phyloP scores from a whole-genome alignment of 1,140 invertebrate species.

The Paraescarpia echinospica region DNA sequence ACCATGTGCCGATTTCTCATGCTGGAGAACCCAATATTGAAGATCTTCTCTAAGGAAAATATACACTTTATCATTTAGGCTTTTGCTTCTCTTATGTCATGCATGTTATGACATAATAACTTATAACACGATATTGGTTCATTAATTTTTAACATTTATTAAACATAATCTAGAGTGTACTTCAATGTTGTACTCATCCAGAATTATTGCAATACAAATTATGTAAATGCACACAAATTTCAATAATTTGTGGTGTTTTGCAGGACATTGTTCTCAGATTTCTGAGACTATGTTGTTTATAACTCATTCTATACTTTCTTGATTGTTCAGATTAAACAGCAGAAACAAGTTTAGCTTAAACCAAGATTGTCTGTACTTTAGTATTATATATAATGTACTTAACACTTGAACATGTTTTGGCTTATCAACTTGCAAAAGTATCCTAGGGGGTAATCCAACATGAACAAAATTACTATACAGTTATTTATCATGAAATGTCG shows the following conservation, averaged over 20 bases:
- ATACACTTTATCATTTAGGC: not conserved
- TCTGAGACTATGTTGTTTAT: not conserved
- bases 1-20: constrained; percentile 40
- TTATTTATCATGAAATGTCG: too few species aligned
- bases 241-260: too few species aligned
- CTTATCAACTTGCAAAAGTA: too few species aligned
- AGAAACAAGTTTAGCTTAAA: not conserved
- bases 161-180: not conserved
- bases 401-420: too few species aligned
- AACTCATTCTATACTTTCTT: not conserved
- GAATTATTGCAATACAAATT: too few species aligned
- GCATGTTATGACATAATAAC: not conserved
- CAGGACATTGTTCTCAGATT: too few species aligned
- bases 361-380: too few species aligned
- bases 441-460: too few species aligned
- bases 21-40: constrained; percentile 49
- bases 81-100: not conserved
- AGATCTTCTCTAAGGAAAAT: constrained; percentile 46
- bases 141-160: not conserved
- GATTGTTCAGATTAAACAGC: not conserved
- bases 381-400: too few species aligned
- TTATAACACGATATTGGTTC: not conserved
- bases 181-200: not conserved
- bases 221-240: too few species aligned
- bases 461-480: too few species aligned